Percentiles rank a stretch among this genome's conserved stretches.
These are phyloP conservation scores for Cryptocephalus primarius DNA, from an alignment of 2,888 invertebrate genomes.

Conservation along the genomic window DNA sequence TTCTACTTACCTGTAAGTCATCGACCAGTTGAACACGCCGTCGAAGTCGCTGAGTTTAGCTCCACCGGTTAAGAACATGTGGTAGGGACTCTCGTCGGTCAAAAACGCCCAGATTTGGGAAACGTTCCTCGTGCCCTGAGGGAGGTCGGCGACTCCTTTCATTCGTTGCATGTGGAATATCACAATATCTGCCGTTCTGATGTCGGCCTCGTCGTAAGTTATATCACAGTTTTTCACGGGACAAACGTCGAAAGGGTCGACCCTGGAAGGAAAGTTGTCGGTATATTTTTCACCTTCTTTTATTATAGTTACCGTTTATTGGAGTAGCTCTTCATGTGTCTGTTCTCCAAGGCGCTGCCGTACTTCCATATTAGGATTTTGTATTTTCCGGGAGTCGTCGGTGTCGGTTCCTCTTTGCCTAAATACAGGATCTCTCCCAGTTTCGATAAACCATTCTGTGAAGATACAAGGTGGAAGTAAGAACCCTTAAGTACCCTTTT, in stretches of 20 bases:
- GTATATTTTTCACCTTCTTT: neutral
- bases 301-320: conserved; percentile 26
- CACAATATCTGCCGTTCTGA: conserved; percentile 51
- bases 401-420: conserved; percentile 25
- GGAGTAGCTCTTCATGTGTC: conserved; percentile 44
- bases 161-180: conserved; percentile 47
- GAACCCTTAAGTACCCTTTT: no score
- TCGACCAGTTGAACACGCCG: conserved; percentile 61
- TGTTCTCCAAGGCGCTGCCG: conserved; percentile 42
- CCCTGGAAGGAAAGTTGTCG: conserved; percentile 28
- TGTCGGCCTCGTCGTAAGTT: conserved; percentile 40
- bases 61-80: conserved; percentile 42
- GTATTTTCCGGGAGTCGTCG: conserved; percentile 25
- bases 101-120: conserved; percentile 59
- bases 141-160: conserved; percentile 40
- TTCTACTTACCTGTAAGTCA: conserved; percentile 47
- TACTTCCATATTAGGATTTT: conserved; percentile 51
- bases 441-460: conserved; percentile 29
- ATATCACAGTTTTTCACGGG: conserved; percentile 52
- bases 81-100: conserved; percentile 54
- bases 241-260: conserved; percentile 46
- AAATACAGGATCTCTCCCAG: conserved; percentile 36
- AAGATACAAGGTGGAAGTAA: conserved; percentile 4
- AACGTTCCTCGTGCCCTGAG: conserved; percentile 35
- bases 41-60: conserved; percentile 38